Percentiles rank a stretch among this genome's conserved stretches.
These are phyloP conservation scores for Calidris pugnax DNA, from an alignment of 2,113 vertebrate genomes.

Conservation along the genomic window DNA sequence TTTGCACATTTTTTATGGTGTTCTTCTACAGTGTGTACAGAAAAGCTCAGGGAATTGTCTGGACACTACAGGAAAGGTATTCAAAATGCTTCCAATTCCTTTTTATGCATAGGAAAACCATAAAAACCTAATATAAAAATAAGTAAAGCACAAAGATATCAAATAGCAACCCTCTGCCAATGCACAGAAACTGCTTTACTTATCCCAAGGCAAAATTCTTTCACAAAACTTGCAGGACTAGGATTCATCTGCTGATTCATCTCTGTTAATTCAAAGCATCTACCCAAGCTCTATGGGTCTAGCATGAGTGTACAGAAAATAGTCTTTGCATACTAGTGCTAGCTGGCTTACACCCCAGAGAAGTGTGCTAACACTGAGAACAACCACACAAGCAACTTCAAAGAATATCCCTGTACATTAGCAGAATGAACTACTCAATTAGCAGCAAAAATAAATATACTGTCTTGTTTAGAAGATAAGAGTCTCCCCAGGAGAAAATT, in stretches of 20 bases:
- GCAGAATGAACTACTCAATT: background rate
- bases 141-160: background rate
- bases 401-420: background rate
- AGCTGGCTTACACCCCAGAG: background rate
- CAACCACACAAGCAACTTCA: background rate
- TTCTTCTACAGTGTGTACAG: background rate
- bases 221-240: accelerated
- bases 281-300: background rate
- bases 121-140: background rate
- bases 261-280: background rate
- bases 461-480: background rate
- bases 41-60: background rate
- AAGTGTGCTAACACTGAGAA: background rate
- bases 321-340: background rate
- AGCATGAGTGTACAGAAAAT: background rate
- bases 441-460: background rate
- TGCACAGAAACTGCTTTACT: background rate
- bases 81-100: background rate
- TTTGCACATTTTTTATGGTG: background rate
- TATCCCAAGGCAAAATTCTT: background rate
- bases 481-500: background rate
- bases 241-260: background rate
- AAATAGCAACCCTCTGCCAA: background rate
- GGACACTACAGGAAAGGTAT: background rate
- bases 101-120: background rate